Evolutionary conservation across 2,797 vertebrate species (phyloP).

Genomic region (Acropternis orthonyx): DNA sequence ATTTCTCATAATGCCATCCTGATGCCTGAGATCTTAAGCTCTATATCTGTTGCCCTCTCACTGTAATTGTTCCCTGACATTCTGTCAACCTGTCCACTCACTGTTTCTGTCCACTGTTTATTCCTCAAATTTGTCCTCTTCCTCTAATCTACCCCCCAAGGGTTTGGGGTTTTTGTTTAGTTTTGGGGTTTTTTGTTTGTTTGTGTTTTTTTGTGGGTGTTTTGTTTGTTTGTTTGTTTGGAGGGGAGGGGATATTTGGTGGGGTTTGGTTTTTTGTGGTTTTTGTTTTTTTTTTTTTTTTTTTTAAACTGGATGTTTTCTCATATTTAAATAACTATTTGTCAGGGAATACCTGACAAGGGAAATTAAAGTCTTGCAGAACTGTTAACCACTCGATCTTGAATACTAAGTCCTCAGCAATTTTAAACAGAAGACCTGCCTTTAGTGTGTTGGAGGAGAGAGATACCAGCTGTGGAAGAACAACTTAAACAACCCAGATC

Average conservation of each 20-base stretch:
- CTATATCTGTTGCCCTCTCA: background rate
- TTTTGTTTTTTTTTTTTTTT: too few relatives aligned
- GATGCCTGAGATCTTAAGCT: background rate
- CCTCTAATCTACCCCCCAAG: accelerated
- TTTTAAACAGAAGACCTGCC: background rate
- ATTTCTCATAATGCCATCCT: background rate
- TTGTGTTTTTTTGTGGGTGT: too few relatives aligned
- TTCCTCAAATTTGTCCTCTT: background rate
- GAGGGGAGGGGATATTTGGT: too few relatives aligned
- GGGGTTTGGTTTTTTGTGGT: too few relatives aligned
- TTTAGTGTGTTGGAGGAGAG: too few relatives aligned
- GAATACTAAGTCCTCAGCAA: background rate
- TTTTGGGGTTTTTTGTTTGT: too few relatives aligned
- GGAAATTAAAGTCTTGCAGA: background rate
- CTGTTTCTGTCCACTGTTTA: background rate
- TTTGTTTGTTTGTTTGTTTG: too few relatives aligned
- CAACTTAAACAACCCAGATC: too few relatives aligned
- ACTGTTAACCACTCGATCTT: background rate
- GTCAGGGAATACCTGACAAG: background rate
- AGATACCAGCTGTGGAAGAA: too few relatives aligned
- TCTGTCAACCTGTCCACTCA: background rate
- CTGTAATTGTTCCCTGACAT: background rate
- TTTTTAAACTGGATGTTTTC: background rate
- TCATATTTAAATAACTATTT: background rate
- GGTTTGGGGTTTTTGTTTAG: too few relatives aligned